Base-by-base conservation (phyloP, 2,113 vertebrate genomes). In the Hypanus sabinus region DNA sequence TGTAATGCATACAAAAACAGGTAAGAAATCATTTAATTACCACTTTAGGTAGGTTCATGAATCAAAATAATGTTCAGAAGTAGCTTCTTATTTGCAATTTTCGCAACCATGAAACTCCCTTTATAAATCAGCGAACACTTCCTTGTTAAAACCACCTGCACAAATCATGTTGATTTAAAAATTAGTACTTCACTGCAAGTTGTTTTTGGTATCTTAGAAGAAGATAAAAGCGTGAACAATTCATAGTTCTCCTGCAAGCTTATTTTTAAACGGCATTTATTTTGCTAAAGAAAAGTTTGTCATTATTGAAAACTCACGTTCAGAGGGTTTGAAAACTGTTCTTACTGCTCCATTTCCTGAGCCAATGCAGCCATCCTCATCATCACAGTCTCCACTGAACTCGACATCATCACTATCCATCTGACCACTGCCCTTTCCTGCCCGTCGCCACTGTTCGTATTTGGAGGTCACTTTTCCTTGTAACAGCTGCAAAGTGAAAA, bases 301-400 rank as follows among this genome's bases (percentile, higher is more conserved):
- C 33, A 92, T 68, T 22, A 71, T 71, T 22, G 9, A 92, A 11
- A 65, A 98, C 98, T 98, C 95, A 99, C 98, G 87, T 95, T 98
- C 95, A 93, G 97, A 94, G 91, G 96, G 95, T 95, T 96, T 96
- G 36, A 95, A 95, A 2, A 95, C 95, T 94, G 94, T 97, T 77
- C 95, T 97, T 12, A 95, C 94, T 95, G 97, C 97, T 36, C 96
- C 97, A 0, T 96, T 97, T 79, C 97, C 98, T 5, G 98, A 98
- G 33, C 96, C 97, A 30, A 94, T 95, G 0, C 98, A 98, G 0
- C 97, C 97, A 0, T 98, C 98, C 94, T 98, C 98, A 10, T 98
- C 98, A 30, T 98, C 98, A 92, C 98, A 98, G 60, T 98, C 97
- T 6, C 98, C 98, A 10, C 98, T 98, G 95, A 96, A 95, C 20